Evolutionary conservation across 2,113 vertebrate genomes (phyloP).

Genomic region (Gymnocephalus cernua): DNA sequence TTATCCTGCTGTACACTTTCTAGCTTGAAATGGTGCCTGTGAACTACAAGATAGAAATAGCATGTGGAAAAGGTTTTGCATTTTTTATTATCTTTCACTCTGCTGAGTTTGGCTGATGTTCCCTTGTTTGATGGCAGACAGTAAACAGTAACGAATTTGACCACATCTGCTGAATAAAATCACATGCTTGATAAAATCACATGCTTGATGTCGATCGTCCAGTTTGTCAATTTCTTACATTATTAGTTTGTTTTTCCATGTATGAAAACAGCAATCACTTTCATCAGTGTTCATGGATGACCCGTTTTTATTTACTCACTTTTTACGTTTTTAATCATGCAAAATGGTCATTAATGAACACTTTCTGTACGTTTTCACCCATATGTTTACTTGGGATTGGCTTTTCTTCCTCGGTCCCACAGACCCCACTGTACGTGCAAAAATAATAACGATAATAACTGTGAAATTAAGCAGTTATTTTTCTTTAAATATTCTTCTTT

Average conservation of each 20-base stretch:
- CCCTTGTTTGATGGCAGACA: slow-evolving; percentile 2
- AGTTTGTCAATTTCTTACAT: background rate
- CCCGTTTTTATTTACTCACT: background rate
- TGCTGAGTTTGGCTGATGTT: slow-evolving; percentile 17
- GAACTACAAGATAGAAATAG: slow-evolving; percentile 13
- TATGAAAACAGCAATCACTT: background rate
- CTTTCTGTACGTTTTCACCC: background rate
- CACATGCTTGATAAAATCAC: background rate
- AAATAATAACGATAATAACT: background rate
- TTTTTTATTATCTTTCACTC: background rate
- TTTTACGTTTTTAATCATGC: background rate
- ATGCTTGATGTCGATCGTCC: background rate
- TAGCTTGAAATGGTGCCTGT: slow-evolving; percentile 2
- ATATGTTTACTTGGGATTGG: background rate
- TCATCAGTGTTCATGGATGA: background rate
- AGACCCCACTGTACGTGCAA: background rate
- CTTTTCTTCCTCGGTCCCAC: background rate
- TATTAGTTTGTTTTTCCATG: background rate
- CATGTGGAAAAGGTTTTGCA: slow-evolving; percentile 6
- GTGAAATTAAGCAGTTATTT: background rate
- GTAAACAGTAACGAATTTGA: background rate
- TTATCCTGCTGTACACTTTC: slow-evolving; percentile 25
- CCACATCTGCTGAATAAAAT: slow-evolving; percentile 1
- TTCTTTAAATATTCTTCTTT: slow-evolving; percentile 14
- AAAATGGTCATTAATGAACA: background rate